Evolutionary conservation across 2,113 vertebrate species (phyloP), one percentile per base, ranked within the genome.

Genomic region (Zosterops japonicus): DNA sequence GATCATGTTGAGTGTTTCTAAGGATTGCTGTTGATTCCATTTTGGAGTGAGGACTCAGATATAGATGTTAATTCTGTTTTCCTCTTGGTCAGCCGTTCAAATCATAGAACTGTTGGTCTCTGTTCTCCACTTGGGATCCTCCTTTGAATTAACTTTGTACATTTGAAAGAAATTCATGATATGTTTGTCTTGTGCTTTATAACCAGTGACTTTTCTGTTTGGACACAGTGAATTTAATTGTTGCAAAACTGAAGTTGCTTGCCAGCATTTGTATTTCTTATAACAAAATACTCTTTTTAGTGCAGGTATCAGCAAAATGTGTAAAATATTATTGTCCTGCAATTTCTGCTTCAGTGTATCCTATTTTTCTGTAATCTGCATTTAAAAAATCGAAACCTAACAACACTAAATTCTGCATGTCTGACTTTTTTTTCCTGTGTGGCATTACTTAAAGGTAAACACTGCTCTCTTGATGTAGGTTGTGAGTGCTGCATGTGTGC

Each of bases 391-490:
- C 75, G 55, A 95, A 69, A 42, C 53, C 52, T 94, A 93, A 97
- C 76, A 92, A 36, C 79, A 77, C 84, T 93, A 70, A 95, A 93
- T 96, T 96, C 72, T 97, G 75, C 90, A 96, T 97, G 39, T 84
- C 63, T 96, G 5, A 60, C 76, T 89, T 64, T 75, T 64, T 71
- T 86, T 86, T 88, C 86, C 60, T 98, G 16, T 96, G 68, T 97
- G 97, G 91, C 95, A 72, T 97, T 97, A 84, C 83, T 97, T 95
- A 96, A 98, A 97, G 97, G 96, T 98, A 93, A 96, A 97, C 89
- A 95, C 97, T 98, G 50, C 98, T 98, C 87, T 98, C 93, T 98
- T 88, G 94, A 97, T 97, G 97, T 98, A 99, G 98, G 98, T 99
- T 97, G 97, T 99, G 98, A 98, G 98, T 98, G 97, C 97, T 98